Evolutionary conservation across 2,113 vertebrate species (phyloP).

Genomic region (Sisor rabdophorus): DNA sequence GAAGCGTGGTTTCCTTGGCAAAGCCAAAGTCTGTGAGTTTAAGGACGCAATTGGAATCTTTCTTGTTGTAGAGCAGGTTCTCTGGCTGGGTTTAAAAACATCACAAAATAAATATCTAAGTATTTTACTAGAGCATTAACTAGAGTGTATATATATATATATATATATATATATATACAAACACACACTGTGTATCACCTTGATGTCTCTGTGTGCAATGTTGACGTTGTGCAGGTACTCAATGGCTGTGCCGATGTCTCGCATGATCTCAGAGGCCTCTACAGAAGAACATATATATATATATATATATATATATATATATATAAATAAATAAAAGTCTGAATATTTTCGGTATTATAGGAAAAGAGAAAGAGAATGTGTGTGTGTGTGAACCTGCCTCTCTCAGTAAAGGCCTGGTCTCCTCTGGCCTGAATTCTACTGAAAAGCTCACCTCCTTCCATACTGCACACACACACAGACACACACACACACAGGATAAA

Average conservation of each 20-base stretch:
- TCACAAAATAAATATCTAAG: background rate
- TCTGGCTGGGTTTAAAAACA: conserved; percentile 75
- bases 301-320: too few species aligned
- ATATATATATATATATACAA: background rate
- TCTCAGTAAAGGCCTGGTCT: conserved; percentile 96
- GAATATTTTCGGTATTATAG: too few species aligned
- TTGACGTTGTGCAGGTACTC: conserved; percentile 85
- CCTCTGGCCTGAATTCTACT: conserved; percentile 94
- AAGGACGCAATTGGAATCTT: conserved; percentile 77
- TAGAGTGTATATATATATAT: background rate
- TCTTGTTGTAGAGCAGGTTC: conserved; percentile 89
- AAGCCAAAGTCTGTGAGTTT: conserved; percentile 98
- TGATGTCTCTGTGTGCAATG: conserved; percentile 95
- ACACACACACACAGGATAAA: conserved; percentile 3
- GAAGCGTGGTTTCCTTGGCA: conserved; percentile 91
- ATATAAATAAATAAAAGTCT: too few species aligned
- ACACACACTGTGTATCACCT: conserved; percentile 69
- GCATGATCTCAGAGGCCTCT: conserved; percentile 96
- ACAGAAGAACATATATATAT: conserved; percentile 48
- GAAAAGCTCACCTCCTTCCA: conserved; percentile 98
- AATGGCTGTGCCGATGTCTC: conserved; percentile 90
- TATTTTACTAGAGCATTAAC: background rate
- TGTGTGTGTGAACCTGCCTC: conserved; percentile 73
- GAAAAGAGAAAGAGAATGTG: too few species aligned
- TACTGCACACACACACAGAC: conserved; percentile 64